phyloP scores from a whole-genome alignment of 2,888 invertebrate genomes.

The Cheiracanthium punctorium region DNA sequence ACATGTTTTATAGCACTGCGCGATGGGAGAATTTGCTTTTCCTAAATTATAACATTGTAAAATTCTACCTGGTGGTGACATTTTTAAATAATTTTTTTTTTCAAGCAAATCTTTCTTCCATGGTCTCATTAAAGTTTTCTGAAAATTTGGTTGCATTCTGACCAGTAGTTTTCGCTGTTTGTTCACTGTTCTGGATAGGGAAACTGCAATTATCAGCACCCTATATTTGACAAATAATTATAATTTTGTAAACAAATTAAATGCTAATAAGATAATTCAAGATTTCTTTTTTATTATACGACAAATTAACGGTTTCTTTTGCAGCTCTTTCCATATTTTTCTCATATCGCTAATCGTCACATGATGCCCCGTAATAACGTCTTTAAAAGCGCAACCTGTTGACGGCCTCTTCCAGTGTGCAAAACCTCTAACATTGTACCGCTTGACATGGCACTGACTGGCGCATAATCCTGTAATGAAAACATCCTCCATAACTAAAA shows the following conservation, averaged over 20 bases:
- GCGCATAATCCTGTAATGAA: constrained; percentile 68
- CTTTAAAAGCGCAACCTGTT: constrained; percentile 60
- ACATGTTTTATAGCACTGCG: no score
- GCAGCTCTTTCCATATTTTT: constrained; percentile 66
- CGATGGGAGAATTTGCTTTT: no score
- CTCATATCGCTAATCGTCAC: constrained; percentile 60
- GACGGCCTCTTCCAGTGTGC: constrained; percentile 37
- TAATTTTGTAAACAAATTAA: neutral
- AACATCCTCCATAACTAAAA: constrained; percentile 68
- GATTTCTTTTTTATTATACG: constrained; percentile 26
- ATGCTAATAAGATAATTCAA: neutral
- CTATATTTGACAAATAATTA: no score
- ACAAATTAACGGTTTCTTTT: constrained; percentile 43
- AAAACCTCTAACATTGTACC: constrained; percentile 53
- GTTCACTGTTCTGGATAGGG: no score
- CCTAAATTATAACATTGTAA: no score
- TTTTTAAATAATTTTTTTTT: no score
- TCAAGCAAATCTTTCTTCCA: no score
- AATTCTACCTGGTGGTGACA: no score
- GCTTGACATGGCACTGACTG: constrained; percentile 24
- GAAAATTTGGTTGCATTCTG: no score
- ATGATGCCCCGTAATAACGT: constrained; percentile 65
- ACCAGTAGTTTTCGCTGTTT: no score
- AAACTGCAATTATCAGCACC: no score
- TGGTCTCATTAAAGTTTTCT: no score